Conservation (phyloP, 2,888 invertebrate species). For the Seira ritae region DNA sequence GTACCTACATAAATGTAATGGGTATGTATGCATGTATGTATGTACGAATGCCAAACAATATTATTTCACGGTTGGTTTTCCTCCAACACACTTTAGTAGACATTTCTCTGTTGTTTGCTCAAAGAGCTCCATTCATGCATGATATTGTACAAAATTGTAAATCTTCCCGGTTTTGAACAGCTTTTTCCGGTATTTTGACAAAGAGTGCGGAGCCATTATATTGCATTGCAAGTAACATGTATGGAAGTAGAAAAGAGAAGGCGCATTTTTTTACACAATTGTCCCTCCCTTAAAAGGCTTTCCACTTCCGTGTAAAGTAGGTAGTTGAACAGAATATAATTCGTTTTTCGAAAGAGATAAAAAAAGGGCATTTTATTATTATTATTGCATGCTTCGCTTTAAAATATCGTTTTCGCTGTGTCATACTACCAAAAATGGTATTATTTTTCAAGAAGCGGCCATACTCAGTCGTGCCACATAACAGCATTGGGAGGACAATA, state of each 20-base stretch:
- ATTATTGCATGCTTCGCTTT: background rate
- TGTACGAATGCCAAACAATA: background rate
- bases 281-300: background rate
- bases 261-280: background rate
- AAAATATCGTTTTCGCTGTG: background rate
- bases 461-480: constrained; percentile 28
- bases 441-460: constrained; percentile 1
- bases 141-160: constrained; percentile 57
- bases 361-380: background rate
- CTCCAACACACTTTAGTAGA: background rate
- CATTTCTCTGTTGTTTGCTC: constrained; percentile 19
- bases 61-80: constrained; percentile 7
- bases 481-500: constrained; percentile 48
- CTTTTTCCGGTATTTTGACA: constrained; percentile 47
- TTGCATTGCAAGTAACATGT: background rate
- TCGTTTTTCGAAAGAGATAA: background rate
- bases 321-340: background rate
- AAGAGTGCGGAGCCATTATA: constrained; percentile 14
- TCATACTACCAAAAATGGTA: background rate
- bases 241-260: background rate
- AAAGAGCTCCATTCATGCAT: constrained; percentile 47
- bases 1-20: background rate
- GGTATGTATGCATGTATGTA: background rate
- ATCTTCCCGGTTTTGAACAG: constrained; percentile 38
- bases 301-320: background rate